Evolutionary conservation across 1,140 invertebrate species (phyloP).

Genomic region (Eurosta solidaginis): DNA sequence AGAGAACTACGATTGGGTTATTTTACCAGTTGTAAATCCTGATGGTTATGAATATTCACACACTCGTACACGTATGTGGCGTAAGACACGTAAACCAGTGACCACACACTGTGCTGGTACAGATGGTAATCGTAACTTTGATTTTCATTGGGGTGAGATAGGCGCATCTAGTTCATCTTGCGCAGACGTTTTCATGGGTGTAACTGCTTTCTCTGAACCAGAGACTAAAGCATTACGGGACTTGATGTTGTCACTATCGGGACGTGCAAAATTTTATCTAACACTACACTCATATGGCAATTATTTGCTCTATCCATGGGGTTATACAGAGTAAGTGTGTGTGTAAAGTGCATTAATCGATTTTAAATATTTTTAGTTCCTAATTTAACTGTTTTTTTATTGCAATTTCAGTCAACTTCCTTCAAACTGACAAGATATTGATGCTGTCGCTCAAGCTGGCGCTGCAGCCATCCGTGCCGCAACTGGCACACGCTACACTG

Average conservation of each 20-base stretch:
- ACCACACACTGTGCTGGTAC: slow-evolving; percentile 62
- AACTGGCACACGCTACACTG: slow-evolving; percentile 64
- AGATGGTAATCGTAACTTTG: slow-evolving; percentile 72
- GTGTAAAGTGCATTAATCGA: slow-evolving; percentile 52
- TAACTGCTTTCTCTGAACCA: slow-evolving; percentile 71
- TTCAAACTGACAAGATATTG: slow-evolving; percentile 48
- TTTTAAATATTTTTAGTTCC: slow-evolving; percentile 50
- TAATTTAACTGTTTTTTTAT: no score
- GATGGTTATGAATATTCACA: slow-evolving; percentile 61
- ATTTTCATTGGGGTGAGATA: slow-evolving; percentile 68
- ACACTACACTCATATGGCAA: slow-evolving; percentile 73
- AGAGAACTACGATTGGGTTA: slow-evolving; percentile 65
- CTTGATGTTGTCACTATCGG: slow-evolving; percentile 59
- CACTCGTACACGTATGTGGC: slow-evolving; percentile 61
- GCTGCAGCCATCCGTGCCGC: slow-evolving; percentile 58
- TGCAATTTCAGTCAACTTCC: slow-evolving; percentile 44
- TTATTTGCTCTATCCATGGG: slow-evolving; percentile 75
- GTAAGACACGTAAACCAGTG: slow-evolving; percentile 60
- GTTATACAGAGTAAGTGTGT: slow-evolving; percentile 63
- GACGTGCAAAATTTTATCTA: slow-evolving; percentile 68
- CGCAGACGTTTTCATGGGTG: slow-evolving; percentile 69
- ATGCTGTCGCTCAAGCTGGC: slow-evolving; percentile 60
- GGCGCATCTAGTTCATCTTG: slow-evolving; percentile 72
- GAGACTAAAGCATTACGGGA: slow-evolving; percentile 65
- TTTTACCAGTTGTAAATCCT: slow-evolving; percentile 65